phyloP scores from a whole-genome alignment of 2,113 vertebrate species.

The Romanogobio albipinnatus region DNA sequence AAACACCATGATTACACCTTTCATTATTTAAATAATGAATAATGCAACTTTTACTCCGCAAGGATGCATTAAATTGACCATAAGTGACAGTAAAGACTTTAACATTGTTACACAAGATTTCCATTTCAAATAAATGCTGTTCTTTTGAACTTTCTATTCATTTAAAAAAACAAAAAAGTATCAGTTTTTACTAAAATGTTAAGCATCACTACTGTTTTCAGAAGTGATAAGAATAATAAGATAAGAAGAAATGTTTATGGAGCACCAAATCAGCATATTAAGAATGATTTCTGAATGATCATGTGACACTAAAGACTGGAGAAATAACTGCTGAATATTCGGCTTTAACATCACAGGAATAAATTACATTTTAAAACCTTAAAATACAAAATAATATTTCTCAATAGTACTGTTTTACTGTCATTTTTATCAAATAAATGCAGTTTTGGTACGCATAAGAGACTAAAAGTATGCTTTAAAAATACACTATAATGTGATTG shows the following conservation, averaged over 20 bases:
- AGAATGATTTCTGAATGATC: background rate
- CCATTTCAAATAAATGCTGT: no score
- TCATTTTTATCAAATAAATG: background rate
- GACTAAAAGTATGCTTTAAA: background rate
- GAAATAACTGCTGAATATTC: background rate
- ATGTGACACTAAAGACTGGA: background rate
- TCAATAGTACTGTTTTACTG: background rate
- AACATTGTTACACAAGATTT: no score
- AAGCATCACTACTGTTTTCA: no score
- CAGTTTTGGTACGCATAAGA: background rate
- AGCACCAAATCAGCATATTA: background rate
- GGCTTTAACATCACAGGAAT: background rate
- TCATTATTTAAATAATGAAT: background rate
- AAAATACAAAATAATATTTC: background rate
- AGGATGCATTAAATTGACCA: no score
- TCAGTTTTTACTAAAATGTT: no score
- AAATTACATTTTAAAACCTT: background rate
- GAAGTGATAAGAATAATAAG: no score
- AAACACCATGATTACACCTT: background rate
- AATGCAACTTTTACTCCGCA: background rate
- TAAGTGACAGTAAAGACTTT: no score
- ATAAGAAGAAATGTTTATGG: no score
- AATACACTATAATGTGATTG: background rate
- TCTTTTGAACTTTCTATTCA: no score
- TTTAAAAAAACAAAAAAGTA: no score